Percentiles rank a stretch among this genome's conserved stretches.
Evolutionary conservation across 1,140 invertebrate species (phyloP).

Genomic region (Cotesia vestalis): DNA sequence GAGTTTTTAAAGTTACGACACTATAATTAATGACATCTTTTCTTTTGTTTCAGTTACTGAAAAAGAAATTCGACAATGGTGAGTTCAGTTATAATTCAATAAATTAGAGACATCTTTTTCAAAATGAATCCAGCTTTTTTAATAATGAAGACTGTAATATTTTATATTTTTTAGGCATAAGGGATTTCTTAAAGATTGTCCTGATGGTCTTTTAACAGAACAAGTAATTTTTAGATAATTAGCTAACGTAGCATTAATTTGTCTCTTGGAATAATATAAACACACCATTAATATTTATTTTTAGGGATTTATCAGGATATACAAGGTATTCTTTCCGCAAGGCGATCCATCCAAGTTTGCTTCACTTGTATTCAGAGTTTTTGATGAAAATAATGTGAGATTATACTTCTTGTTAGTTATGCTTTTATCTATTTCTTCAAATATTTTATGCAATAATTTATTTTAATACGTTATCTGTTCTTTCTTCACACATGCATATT

Average conservation of each 20-base stretch:
- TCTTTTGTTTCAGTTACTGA: slow-evolving; percentile 81
- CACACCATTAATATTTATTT: slow-evolving; percentile 54
- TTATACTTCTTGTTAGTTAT: background rate
- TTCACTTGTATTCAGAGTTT: slow-evolving; percentile 95
- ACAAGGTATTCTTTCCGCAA: slow-evolving; percentile 98
- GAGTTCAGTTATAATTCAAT: slow-evolving; percentile 60
- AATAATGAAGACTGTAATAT: slow-evolving; percentile 11
- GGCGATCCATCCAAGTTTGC: slow-evolving; percentile 98
- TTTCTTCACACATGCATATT: no score
- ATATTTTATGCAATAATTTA: no score
- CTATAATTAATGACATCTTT: background rate
- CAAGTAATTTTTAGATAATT: slow-evolving; percentile 73
- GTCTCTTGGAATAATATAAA: background rate
- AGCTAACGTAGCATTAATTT: background rate
- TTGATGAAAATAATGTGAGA: slow-evolving; percentile 97
- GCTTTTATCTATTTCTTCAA: no score
- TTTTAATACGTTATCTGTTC: no score
- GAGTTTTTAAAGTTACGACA: background rate
- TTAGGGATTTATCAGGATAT: slow-evolving; percentile 98
- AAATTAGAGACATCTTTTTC: background rate
- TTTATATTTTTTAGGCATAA: slow-evolving; percentile 77
- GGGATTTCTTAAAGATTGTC: slow-evolving; percentile 93
- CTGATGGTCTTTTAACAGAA: slow-evolving; percentile 89
- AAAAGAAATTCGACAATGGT: slow-evolving; percentile 87
- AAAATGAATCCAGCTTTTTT: background rate